Percentiles rank a stretch among this genome's conserved stretches.
Evolutionary conservation across 2,797 vertebrate genomes (phyloP).

Genomic region (Aratinga solstitialis): DNA sequence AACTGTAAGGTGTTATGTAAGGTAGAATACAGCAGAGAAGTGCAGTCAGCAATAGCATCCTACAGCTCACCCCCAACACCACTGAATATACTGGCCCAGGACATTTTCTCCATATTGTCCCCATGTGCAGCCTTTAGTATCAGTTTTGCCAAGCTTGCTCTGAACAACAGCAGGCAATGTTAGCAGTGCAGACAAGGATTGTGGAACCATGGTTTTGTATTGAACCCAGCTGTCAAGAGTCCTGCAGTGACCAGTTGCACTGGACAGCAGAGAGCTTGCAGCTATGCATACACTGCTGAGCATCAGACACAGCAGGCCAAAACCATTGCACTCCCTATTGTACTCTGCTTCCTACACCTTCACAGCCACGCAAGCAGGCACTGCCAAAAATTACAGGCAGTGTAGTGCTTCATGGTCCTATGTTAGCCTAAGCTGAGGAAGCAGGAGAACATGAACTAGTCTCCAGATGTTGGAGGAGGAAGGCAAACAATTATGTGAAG

Average conservation of each 20-base stretch:
- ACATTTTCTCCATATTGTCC: neutral
- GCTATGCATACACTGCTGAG: fast-evolving
- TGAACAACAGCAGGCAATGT: neutral
- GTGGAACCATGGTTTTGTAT: too few species aligned
- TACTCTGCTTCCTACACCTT: neutral
- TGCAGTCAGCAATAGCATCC: neutral
- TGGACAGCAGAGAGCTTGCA: neutral
- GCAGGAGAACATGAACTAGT: neutral
- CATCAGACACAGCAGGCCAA: neutral
- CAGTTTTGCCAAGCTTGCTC: neutral
- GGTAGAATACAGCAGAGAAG: neutral
- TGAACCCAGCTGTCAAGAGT: neutral
- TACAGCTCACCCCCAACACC: neutral
- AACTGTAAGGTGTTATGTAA: neutral
- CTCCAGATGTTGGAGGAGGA: neutral
- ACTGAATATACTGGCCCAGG: neutral
- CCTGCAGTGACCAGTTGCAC: neutral
- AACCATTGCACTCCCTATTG: neutral
- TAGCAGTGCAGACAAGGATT: neutral
- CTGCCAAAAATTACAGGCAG: neutral
- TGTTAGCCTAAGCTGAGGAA: neutral
- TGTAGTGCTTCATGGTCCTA: neutral
- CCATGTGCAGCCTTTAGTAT: neutral
- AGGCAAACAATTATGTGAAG: neutral
- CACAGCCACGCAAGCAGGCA: fast-evolving